Conservation (phyloP, 2,888 invertebrate genomes). For the Philereme transversata region DNA sequence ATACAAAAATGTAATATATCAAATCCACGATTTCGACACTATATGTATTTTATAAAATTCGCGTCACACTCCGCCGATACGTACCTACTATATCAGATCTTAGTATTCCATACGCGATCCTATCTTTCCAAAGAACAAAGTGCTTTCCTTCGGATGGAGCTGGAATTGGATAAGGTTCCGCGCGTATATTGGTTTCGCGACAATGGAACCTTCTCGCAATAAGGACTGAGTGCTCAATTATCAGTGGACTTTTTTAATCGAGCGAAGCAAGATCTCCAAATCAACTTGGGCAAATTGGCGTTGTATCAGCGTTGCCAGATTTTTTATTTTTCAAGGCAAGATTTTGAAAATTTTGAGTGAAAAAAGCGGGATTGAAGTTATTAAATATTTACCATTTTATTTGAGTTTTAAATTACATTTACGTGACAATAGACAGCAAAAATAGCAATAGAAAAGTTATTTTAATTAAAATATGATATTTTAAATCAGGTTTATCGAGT, state of each 20-base stretch:
- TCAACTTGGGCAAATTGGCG: too few relatives aligned
- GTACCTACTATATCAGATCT: slow-evolving; percentile 35
- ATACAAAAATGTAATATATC: background rate
- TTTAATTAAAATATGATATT: too few relatives aligned
- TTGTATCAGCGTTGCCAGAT: too few relatives aligned
- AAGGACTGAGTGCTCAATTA: slow-evolving; percentile 53
- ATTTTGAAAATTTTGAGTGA: too few relatives aligned
- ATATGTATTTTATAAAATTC: slow-evolving; percentile 28
- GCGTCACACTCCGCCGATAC: slow-evolving; percentile 37
- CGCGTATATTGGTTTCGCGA: slow-evolving; percentile 54
- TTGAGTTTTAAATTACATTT: too few relatives aligned
- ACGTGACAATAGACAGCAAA: too few relatives aligned
- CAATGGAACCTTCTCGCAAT: slow-evolving; percentile 54
- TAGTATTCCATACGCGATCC: slow-evolving; percentile 57
- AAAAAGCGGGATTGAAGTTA: too few relatives aligned
- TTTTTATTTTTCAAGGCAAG: too few relatives aligned
- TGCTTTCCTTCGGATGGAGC: slow-evolving; percentile 55
- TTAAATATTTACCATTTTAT: too few relatives aligned
- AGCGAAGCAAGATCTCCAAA: too few relatives aligned
- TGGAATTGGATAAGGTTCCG: slow-evolving; percentile 59
- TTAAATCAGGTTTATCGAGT: too few relatives aligned
- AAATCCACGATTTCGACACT: slow-evolving; percentile 23
- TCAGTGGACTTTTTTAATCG: slow-evolving; percentile 39
- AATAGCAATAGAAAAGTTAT: too few relatives aligned
- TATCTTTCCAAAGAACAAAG: slow-evolving; percentile 69